Base-by-base conservation (phyloP, 1,140 invertebrate species). In the Laodelphax striatellus region DNA sequence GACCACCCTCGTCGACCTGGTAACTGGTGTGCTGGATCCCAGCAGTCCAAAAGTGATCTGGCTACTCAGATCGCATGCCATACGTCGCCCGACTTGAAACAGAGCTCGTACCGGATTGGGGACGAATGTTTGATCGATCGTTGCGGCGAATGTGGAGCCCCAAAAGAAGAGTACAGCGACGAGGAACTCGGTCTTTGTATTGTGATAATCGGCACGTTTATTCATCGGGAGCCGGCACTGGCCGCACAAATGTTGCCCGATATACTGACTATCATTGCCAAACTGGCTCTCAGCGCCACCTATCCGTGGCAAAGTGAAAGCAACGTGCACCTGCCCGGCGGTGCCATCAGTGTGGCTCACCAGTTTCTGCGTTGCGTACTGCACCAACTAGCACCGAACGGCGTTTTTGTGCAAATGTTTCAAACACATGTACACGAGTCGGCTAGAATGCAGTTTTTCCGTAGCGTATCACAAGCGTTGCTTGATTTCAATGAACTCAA, bases 401-500 rank as follows among this genome's bases (percentile, higher is more conserved):
- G 94, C 60, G 88, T 99, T 56, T 98, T 98, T 72, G 78, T 92
- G 57, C 95, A 98, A 78, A 86, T 99, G 66, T 98, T 98, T 73
- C 85, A 95, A 75, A 91, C 90, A 16, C 83, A 89, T 70, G 83
- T 89, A 63, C 84, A 86, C 65, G 85, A 90, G 67, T 77, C 78
- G 38, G 80, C 82, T 17, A 78, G 85, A 57, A 78, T 80, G 66
- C 82, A 85, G 67, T 96, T 98, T 71, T 97, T 97, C 78, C 91
- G 89, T 71, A 96, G 92, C 64, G 88, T 99, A 63, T 87, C 92
- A 2, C 83, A 88, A 68, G 90, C 94, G 0, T 76, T 99, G 62
- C 80, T 90, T n/a, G 96, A 99, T 75, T 99, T 99, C 75, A 89
- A 88, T 70, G 97, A 99, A 72, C 72, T 99, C 43, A 97, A 94